phyloP scores from a whole-genome alignment of 2,113 vertebrate species.

The Bos javanicus region DNA sequence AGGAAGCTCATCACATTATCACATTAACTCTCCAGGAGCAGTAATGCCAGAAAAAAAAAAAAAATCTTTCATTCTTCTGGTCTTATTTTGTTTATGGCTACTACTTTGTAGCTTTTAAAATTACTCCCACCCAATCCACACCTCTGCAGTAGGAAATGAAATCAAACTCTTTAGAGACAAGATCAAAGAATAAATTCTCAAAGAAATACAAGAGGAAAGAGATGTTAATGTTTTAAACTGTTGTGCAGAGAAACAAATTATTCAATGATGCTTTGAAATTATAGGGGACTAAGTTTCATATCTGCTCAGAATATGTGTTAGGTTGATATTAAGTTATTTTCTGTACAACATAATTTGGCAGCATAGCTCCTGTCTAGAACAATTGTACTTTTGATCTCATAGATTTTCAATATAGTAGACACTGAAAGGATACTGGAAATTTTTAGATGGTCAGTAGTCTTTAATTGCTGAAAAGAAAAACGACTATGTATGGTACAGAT shows the following conservation, averaged over 20 bases:
- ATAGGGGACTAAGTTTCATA: not conserved
- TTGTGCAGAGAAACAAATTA: not conserved
- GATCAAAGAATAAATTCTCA: constrained; percentile 11
- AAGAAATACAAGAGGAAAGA: constrained; percentile 12
- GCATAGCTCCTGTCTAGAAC: constrained; percentile 18
- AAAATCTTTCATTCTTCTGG: not conserved
- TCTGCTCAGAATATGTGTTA: constrained; percentile 34
- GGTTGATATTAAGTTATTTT: constrained; percentile 56
- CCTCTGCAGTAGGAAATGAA: not conserved
- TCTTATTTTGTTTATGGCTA: not conserved
- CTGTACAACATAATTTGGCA: constrained; percentile 47
- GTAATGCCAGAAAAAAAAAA: not conserved
- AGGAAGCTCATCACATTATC: not conserved
- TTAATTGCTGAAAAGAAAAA: constrained; percentile 20
- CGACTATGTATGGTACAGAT: not conserved
- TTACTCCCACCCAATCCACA: not conserved
- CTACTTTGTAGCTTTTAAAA: constrained; percentile 1
- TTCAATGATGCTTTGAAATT: constrained; percentile 21
- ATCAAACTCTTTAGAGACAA: constrained; percentile 26
- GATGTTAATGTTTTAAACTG: not conserved
- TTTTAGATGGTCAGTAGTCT: constrained; percentile 62
- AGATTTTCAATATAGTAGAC: constrained; percentile 54
- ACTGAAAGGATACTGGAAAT: constrained; percentile 62
- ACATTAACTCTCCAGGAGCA: not conserved
- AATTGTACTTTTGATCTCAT: constrained; percentile 65